Evolutionary conservation across 2,113 vertebrate species (phyloP).

Genomic region (Chelonoidis abingdonii): DNA sequence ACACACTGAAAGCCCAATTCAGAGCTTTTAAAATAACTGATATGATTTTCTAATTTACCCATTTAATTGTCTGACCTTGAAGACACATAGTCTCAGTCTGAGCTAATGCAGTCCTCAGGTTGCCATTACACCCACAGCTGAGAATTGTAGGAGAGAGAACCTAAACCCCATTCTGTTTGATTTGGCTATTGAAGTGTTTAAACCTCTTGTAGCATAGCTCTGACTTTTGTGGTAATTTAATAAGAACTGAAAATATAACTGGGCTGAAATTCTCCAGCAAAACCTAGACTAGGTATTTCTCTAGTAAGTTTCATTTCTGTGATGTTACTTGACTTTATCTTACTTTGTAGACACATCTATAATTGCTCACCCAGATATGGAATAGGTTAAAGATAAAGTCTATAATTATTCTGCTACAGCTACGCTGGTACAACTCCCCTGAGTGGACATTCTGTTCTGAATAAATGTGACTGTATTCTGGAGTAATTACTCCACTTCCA

Average conservation of each 20-base stretch:
- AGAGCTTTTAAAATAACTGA: background rate
- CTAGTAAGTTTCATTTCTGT: background rate
- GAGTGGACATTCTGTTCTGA: background rate
- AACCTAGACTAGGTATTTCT: background rate
- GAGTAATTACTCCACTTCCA: background rate
- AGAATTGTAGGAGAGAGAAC: background rate
- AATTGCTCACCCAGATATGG: background rate
- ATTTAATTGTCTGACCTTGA: background rate
- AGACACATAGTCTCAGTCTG: background rate
- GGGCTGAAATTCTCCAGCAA: background rate
- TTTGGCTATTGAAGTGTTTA: background rate
- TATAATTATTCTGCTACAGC: fast-evolving
- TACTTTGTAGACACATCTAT: background rate
- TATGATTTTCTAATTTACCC: background rate
- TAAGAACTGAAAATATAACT: background rate
- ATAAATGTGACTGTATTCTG: background rate
- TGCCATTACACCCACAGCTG: background rate
- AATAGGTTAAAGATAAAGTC: background rate
- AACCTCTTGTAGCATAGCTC: background rate
- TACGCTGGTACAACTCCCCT: background rate
- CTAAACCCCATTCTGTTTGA: background rate
- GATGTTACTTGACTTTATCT: background rate
- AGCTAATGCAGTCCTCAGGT: background rate
- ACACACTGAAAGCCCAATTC: background rate
- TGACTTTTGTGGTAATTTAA: slow-evolving; percentile 3